A percentile compares a stretch with the other conserved stretches of the same genome.
Evolutionary conservation across 1,140 invertebrate genomes (phyloP).

Genomic region (Drosophila eugracilis): DNA sequence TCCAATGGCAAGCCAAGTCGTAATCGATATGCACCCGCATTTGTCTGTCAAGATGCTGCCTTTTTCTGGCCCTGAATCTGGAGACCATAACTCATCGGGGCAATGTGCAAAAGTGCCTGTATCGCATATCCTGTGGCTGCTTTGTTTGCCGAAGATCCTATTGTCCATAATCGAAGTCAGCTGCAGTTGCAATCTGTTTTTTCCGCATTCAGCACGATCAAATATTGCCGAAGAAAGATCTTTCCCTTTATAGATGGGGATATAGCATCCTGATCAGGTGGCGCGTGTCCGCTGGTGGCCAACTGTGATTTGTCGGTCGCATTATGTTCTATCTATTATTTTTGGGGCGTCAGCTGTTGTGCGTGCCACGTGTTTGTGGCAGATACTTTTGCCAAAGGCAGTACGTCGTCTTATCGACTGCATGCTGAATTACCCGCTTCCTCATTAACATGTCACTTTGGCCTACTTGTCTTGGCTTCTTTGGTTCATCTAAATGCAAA

Average conservation of each 20-base stretch:
- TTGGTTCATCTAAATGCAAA: constrained; percentile 42
- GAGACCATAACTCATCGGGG: constrained; percentile 72
- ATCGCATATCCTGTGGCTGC: constrained; percentile 78
- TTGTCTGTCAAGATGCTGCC: constrained; percentile 52
- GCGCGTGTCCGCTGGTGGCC: constrained; percentile 73
- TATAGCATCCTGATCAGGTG: constrained; percentile 58
- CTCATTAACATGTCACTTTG: constrained; percentile 66
- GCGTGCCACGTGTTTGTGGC: constrained; percentile 61
- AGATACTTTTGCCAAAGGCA: constrained; percentile 10
- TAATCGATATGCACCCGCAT: constrained; percentile 81
- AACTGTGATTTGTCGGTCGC: constrained; percentile 71
- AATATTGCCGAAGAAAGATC: constrained; percentile 68
- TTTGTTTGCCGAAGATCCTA: constrained; percentile 64
- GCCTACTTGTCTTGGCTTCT: constrained; percentile 58
- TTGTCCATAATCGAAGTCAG: constrained; percentile 63
- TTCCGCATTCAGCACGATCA: constrained; percentile 72
- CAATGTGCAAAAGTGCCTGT: constrained; percentile 82
- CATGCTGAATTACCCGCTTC: constrained; percentile 74
- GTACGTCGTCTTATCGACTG: constrained; percentile 30
- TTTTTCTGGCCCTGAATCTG: constrained; percentile 13
- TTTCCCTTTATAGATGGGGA: constrained; percentile 2
- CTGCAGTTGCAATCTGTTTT: constrained; percentile 78
- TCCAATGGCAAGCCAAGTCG: constrained; percentile 18
- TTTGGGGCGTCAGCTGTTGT: constrained; percentile 56
- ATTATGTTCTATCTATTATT: constrained; percentile 26